These are phyloP conservation scores for Lampris incognitus DNA, from an alignment of 2,113 vertebrate species.

Conservation along the genomic window DNA sequence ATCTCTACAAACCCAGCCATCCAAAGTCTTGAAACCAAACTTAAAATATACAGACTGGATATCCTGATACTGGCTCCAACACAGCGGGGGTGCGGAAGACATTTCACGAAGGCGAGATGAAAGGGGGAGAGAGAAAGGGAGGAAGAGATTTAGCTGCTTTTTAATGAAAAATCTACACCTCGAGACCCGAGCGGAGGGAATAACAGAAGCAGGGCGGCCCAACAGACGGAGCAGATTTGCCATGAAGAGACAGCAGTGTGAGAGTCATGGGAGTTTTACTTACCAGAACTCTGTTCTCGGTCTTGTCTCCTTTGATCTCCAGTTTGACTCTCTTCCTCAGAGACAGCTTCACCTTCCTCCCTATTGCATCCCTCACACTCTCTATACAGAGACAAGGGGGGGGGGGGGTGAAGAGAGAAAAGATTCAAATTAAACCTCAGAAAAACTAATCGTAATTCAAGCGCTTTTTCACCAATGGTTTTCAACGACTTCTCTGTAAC, in stretches of 20 bases:
- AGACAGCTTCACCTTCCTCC: conserved; percentile 93
- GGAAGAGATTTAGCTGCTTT: conserved; percentile 8
- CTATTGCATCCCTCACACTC: conserved; percentile 92
- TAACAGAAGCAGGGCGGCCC: no score
- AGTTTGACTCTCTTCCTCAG: conserved; percentile 95
- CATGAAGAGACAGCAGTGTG: conserved; percentile 24
- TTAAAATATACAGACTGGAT: background rate
- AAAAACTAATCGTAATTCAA: background rate
- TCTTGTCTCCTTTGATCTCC: conserved; percentile 95
- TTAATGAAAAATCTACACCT: background rate
- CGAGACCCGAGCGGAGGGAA: conserved; percentile 2
- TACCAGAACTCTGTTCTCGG: conserved; percentile 96
- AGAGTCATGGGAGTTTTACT: conserved; percentile 79
- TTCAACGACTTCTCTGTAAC: no score
- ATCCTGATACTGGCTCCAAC: background rate
- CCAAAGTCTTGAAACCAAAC: background rate
- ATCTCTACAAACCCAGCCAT: background rate
- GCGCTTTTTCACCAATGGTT: no score
- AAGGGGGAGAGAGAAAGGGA: no score
- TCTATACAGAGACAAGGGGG: conserved; percentile 55
- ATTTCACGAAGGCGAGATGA: no score
- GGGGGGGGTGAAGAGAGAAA: conserved; percentile 19
- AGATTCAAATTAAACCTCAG: background rate
- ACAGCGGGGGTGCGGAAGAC: no score
- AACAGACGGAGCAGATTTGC: background rate